Evolutionary conservation across 1,140 invertebrate genomes (phyloP), one percentile per base, ranked within the genome.

Genomic region (Thaumetopoea pityocampa): DNA sequence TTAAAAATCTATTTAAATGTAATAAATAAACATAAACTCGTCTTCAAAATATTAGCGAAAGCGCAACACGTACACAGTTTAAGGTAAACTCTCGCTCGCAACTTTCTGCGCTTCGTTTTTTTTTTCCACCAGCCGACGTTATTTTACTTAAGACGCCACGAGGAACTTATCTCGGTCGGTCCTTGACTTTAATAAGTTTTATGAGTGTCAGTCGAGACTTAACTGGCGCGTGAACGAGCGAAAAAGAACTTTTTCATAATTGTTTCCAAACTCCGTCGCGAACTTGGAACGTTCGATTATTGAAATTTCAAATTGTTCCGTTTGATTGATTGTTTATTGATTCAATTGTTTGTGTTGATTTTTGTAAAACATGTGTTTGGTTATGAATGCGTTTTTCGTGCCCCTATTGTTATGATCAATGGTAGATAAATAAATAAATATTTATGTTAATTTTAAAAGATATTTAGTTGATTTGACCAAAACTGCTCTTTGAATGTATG

Each of bases 141-240:
- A 81, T 84, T 81, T 84, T 81, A 84, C 76, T 80, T 83, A 83
- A 80, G 76, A 77, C 65, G 69, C 59, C 52, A 58, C 67, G 71
- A 72, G 61, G 65, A 83, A 80, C 71, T 83, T 83, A 80, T 83
- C 79, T 83, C 71, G 62, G 67, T 65, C 71, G 76, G 77, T 81
- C 77, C 77, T 81, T 81, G 79, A 84, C 77, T 84, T 81, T 84
- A 84, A 84, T 84, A 84, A 84, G 79, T 84, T 84, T 81, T 79
- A 81, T 78, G 77, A 83, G 70, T 76, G 69, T 79, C 79, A 79
- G 74, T 70, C 74, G 67, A 53, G 72, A 69, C 66, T 70, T 73
- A 74, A 79, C 72, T 71, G 79, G 66, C 76, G 70, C 72, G 74
- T 62, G 70, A 77, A 79, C 69, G 62, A 61, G 59, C 65, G 58